phyloP scores from a whole-genome alignment of 2,113 vertebrate genomes.

The Panthera uncia region DNA sequence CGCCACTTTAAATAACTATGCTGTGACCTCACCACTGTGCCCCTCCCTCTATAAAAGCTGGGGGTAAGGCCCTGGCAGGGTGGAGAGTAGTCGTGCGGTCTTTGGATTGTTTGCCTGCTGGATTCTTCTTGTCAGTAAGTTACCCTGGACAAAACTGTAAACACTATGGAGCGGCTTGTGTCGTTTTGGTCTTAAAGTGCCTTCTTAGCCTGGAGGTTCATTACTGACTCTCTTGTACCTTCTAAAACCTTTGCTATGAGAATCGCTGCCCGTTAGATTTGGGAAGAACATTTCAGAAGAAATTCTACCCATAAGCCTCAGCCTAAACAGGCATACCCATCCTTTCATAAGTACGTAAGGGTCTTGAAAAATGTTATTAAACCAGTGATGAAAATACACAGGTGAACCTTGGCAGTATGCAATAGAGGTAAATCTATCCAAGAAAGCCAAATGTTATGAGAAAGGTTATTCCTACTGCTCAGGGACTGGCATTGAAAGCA shows the following conservation, averaged over 20 bases:
- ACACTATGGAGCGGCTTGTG: neutral
- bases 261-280: neutral
- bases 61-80: neutral
- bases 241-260: neutral
- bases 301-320: neutral
- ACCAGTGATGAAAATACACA: neutral
- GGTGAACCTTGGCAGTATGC: neutral
- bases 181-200: neutral
- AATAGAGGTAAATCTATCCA: neutral
- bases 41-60: neutral
- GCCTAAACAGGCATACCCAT: neutral
- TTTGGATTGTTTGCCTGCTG: neutral
- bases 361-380: neutral
- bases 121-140: neutral
- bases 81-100: rapidly evolving
- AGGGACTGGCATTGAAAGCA: neutral
- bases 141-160: neutral
- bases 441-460: neutral
- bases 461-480: neutral
- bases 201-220: neutral
- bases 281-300: neutral
- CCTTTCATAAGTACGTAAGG: neutral
- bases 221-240: neutral
- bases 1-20: neutral
- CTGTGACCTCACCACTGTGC: neutral